These are phyloP conservation scores for Anisognathus igniventris DNA, from an alignment of 2,797 vertebrate species.

Conservation along the genomic window DNA sequence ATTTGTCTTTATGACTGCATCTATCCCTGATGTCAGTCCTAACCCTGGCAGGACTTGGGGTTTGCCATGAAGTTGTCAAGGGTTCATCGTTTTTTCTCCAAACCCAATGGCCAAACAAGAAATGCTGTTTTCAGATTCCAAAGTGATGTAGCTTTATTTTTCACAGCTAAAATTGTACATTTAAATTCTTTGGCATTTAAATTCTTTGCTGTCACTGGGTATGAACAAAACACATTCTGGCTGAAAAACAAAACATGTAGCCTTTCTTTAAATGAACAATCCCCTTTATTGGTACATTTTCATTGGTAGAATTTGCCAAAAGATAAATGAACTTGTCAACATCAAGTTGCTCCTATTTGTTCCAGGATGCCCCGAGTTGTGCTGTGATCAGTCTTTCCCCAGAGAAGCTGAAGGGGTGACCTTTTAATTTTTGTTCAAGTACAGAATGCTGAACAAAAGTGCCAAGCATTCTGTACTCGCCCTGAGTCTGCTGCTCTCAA, in stretches of 20 bases:
- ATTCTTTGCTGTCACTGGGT: neutral
- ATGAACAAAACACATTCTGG: neutral
- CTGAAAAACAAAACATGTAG: neutral
- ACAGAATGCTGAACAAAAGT: neutral
- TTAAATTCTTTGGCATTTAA: neutral
- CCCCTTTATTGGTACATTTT: neutral
- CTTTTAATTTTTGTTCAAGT: conserved; percentile 8
- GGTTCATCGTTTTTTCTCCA: neutral
- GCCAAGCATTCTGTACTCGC: neutral
- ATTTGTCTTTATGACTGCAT: neutral
- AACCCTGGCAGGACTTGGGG: neutral
- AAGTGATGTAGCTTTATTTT: neutral
- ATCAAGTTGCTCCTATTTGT: neutral
- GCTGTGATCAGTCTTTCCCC: neutral
- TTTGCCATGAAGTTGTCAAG: neutral
- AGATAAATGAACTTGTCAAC: conserved; percentile 14
- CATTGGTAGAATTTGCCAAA: neutral
- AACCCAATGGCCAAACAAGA: neutral
- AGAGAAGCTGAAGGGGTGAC: neutral
- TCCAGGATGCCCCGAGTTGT: neutral
- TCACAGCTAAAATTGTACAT: neutral
- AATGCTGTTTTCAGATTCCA: neutral
- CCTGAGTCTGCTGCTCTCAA: neutral
- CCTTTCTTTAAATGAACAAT: neutral
- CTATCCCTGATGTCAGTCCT: neutral